phyloP scores from a whole-genome alignment of 2,113 vertebrate genomes.

The Chaetorhynchus papuensis region DNA sequence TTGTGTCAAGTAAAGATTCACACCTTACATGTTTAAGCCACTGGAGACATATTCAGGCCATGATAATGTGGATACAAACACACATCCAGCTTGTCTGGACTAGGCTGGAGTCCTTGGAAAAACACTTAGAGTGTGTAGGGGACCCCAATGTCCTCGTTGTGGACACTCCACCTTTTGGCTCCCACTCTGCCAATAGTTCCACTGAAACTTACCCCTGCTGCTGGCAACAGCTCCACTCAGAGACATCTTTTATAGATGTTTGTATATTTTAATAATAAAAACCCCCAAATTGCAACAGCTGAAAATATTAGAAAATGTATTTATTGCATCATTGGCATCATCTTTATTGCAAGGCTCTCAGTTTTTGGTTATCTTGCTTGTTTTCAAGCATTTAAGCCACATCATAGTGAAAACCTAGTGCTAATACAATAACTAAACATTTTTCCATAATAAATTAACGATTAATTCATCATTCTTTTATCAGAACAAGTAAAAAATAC shows the following conservation, averaged over 20 bases:
- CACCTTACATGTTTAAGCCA: background rate
- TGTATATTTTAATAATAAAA: background rate
- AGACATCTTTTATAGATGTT: background rate
- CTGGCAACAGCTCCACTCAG: background rate
- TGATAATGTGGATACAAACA: background rate
- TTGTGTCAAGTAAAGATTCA: background rate
- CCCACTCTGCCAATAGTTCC: fast-evolving
- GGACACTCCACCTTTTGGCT: background rate
- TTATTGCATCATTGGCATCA: background rate
- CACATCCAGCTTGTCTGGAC: background rate
- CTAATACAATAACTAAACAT: background rate
- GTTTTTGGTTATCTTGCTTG: background rate
- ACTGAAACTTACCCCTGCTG: background rate
- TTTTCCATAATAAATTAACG: background rate
- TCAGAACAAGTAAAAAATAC: background rate
- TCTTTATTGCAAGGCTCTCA: background rate
- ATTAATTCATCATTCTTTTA: background rate
- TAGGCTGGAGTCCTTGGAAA: background rate
- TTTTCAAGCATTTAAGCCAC: background rate
- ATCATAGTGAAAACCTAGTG: background rate
- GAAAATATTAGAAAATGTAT: background rate
- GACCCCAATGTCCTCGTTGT: fast-evolving
- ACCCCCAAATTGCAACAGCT: background rate
- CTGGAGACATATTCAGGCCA: background rate
- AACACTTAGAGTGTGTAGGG: background rate